Conservation (phyloP, 2,113 vertebrate species). For the Formicarius rufipectus region DNA sequence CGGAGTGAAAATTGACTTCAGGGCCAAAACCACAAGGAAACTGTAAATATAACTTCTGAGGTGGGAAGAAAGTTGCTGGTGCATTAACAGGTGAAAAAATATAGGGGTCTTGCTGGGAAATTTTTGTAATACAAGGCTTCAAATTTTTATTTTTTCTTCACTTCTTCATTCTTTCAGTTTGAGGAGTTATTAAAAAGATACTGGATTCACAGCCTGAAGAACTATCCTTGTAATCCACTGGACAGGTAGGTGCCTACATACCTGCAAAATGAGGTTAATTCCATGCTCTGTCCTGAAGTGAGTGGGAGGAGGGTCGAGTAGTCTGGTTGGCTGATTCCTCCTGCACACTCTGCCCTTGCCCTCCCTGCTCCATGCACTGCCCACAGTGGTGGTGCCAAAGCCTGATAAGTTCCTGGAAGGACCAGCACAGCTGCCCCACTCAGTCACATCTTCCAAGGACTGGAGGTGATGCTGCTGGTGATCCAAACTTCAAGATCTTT, state of each 20-base stretch:
- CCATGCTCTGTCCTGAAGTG: background rate
- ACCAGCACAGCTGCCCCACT: background rate
- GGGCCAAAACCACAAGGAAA: conserved; percentile 48
- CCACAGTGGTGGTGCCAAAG: background rate
- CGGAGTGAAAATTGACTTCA: conserved; percentile 62
- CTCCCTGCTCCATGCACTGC: background rate
- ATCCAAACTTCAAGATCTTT: background rate
- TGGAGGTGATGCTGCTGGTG: no score
- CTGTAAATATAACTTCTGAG: conserved; percentile 42
- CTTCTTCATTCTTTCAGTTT: background rate
- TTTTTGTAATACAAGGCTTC: background rate
- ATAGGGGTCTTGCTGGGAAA: background rate
- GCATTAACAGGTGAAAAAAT: background rate
- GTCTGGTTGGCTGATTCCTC: background rate
- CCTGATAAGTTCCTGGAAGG: background rate
- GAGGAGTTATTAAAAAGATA: background rate
- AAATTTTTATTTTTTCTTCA: background rate
- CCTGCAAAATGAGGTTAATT: background rate
- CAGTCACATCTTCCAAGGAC: background rate
- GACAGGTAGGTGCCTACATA: background rate
- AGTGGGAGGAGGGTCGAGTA: background rate
- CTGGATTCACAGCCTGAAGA: background rate
- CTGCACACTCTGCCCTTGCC: background rate
- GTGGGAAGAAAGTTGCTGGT: background rate
- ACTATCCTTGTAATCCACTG: background rate